These are phyloP conservation scores for Ceramica pisi DNA, from an alignment of 2,888 invertebrate genomes.

Conservation along the genomic window DNA sequence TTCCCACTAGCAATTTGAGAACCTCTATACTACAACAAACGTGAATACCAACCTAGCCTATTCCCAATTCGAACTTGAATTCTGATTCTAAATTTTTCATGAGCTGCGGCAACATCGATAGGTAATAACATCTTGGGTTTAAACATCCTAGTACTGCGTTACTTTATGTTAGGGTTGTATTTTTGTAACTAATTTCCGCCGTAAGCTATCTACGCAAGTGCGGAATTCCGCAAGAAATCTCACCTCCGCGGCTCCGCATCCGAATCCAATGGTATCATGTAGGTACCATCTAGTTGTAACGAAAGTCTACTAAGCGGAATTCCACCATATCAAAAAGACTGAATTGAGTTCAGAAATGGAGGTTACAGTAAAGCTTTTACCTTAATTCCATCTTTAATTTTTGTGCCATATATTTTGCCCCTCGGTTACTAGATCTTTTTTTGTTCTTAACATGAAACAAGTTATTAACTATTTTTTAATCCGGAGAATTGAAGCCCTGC, in stretches of 20 bases:
- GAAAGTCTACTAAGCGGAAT: background rate
- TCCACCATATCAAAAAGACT: background rate
- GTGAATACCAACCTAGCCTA: conserved; percentile 16
- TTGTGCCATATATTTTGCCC: too few species aligned
- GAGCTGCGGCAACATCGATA: conserved; percentile 40
- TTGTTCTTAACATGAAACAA: too few species aligned
- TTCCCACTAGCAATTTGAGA: background rate
- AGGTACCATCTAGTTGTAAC: background rate
- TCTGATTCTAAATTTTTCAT: conserved; percentile 54
- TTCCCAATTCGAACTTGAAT: conserved; percentile 43
- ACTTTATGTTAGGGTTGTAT: background rate
- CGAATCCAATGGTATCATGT: background rate
- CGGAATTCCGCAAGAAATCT: background rate
- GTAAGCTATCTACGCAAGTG: background rate
- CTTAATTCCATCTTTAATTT: too few species aligned
- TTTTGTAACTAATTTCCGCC: background rate
- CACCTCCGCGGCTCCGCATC: background rate
- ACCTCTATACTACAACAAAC: conserved; percentile 9
- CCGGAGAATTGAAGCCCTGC: too few species aligned
- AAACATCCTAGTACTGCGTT: conserved; percentile 31
- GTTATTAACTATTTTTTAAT: too few species aligned
- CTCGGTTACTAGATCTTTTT: too few species aligned
- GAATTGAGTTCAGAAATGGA: background rate
- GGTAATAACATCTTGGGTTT: conserved; percentile 43
- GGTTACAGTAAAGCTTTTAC: too few species aligned